These are phyloP conservation scores for Linnaemya tessellans DNA, from an alignment of 2,888 invertebrate genomes.

Conservation along the genomic window DNA sequence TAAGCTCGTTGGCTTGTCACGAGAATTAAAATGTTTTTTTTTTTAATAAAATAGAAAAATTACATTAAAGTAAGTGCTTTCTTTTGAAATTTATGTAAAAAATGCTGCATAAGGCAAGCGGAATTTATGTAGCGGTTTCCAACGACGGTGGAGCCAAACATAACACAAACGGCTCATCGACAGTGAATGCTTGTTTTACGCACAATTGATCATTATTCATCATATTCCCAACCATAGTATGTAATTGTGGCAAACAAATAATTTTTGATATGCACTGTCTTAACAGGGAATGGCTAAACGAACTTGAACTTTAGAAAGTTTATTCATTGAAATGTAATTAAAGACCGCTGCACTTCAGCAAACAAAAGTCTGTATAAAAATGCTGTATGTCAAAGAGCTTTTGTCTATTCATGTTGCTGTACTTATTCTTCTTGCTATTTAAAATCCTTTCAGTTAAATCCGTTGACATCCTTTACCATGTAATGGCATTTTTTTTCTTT, in stretches of 20 bases:
- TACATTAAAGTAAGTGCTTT: not conserved
- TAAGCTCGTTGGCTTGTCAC: not conserved
- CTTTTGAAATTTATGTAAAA: not conserved
- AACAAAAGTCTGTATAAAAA: not conserved
- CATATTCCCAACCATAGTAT: too few species aligned
- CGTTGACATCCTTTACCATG: slow-evolving; percentile 22
- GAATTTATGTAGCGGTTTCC: not conserved
- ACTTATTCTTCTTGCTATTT: not conserved
- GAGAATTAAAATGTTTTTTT: not conserved
- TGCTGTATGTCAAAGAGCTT: not conserved
- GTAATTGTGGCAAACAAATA: too few species aligned
- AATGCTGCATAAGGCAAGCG: not conserved
- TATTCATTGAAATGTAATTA: not conserved
- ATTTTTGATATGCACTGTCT: too few species aligned
- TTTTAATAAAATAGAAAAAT: not conserved
- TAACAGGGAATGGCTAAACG: not conserved
- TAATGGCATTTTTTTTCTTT: not conserved
- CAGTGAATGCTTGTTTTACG: not conserved
- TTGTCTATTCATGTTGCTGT: not conserved
- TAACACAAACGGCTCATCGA: not conserved
- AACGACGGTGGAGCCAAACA: not conserved
- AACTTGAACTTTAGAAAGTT: not conserved
- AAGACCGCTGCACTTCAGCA: not conserved
- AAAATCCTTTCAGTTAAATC: not conserved
- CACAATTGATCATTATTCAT: too few species aligned